Percentiles rank a stretch among this genome's conserved stretches.
These are phyloP conservation scores for Drosophila equinoxialis DNA, from an alignment of 1,140 invertebrate species.

Conservation along the genomic window DNA sequence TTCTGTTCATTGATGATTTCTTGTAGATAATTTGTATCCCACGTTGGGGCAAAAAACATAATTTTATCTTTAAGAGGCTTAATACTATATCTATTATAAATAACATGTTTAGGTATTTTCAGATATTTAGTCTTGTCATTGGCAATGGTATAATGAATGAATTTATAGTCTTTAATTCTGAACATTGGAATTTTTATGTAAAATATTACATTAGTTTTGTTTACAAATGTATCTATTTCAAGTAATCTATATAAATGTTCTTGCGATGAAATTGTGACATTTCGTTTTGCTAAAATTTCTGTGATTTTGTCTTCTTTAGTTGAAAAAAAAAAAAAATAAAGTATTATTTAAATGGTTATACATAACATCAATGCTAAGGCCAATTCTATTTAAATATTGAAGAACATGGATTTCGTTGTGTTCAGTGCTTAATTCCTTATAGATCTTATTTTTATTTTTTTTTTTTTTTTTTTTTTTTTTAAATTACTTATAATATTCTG, in stretches of 20 bases:
- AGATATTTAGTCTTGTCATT: conserved; percentile 2
- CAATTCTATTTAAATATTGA: no score
- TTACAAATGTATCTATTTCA: background rate
- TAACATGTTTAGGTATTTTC: conserved; percentile 1
- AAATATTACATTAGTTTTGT: background rate
- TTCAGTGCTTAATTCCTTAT: no score
- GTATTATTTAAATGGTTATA: background rate
- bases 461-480: no score
- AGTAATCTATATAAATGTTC: background rate
- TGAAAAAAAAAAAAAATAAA: background rate
- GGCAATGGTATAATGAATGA: conserved; percentile 1
- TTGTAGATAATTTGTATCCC: background rate
- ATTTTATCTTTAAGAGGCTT: no score
- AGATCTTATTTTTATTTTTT: no score
- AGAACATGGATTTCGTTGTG: background rate
- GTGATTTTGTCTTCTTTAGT: conserved; percentile 2
- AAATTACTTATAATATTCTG: no score
- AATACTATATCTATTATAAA: background rate
- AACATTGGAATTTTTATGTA: conserved; percentile 2
- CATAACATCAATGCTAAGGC: no score
- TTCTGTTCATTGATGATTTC: background rate
- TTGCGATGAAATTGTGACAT: background rate
- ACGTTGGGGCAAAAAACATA: no score
- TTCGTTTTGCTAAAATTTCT: background rate
- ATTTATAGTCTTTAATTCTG: background rate